A percentile compares a stretch with the other conserved stretches of the same genome.
Conservation (phyloP, 2,888 invertebrate genomes). For the Agonopterix heracliana region DNA sequence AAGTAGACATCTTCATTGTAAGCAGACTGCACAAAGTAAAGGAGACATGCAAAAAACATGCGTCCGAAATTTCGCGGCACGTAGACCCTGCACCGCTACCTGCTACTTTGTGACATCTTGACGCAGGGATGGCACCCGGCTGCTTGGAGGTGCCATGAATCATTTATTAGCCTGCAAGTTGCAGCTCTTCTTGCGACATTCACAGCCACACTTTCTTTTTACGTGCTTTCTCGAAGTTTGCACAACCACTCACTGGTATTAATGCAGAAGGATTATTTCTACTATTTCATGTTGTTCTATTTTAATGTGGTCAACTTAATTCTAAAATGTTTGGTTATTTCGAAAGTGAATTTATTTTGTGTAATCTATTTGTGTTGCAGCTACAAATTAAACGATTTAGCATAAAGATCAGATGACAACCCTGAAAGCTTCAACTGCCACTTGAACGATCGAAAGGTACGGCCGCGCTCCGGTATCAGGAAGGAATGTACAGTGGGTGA, state of each 20-base stretch:
- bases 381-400: neutral
- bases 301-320: too few species aligned
- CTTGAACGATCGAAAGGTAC: constrained; percentile 77
- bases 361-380: too few species aligned
- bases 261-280: too few species aligned
- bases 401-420: constrained; percentile 37
- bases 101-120: constrained; percentile 73
- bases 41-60: constrained; percentile 54
- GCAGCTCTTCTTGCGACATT: constrained; percentile 10
- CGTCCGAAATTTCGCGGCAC: constrained; percentile 60
- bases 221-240: neutral
- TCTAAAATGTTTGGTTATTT: too few species aligned
- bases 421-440: constrained; percentile 76
- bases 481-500: constrained; percentile 76
- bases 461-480: constrained; percentile 72
- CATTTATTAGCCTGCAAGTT: constrained; percentile 26
- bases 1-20: constrained; percentile 52
- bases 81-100: constrained; percentile 57
- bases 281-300: too few species aligned
- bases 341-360: too few species aligned
- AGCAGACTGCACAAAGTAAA: constrained; percentile 34
- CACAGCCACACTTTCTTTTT: constrained; percentile 5
- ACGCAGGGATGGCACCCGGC: constrained; percentile 52
- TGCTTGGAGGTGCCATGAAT: constrained; percentile 17
- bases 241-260: too few species aligned